Evolutionary conservation across 2,797 vertebrate genomes (phyloP), one percentile per base, ranked within the genome.

Genomic region (Catharus ustulatus): DNA sequence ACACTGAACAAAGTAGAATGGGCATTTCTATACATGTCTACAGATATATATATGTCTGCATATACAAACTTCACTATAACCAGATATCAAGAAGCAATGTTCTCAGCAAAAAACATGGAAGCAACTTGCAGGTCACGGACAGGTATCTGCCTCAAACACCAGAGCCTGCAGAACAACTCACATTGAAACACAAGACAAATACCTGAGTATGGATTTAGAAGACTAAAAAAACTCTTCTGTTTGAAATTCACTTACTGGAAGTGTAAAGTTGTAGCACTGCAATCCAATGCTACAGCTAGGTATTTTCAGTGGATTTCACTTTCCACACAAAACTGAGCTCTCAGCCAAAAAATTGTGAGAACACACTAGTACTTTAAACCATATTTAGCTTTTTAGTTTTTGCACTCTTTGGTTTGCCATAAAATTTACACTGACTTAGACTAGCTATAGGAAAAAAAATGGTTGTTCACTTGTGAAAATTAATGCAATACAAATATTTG

Each of bases 321-420:
- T 86, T 61, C 71, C 76, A 83, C 14, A 42, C 26, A 61, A 86
- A 86, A 84, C 3, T 30, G 38, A 91, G 42, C 34, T 74, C 57
- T 84, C 62, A 40, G 36, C 5, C n/a, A 84, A 88, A 83, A 74
- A 61, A 78, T 12, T 46, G 24, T 15, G 58, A 90, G 42, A 68
- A 61, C 4, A 55, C 8, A 58, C 24, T 78, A 74, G 23, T 22
- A 64, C 49, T 81, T 84, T 24, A 62, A 68, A 76, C 27, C 20
- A 55, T 79, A 90, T 95, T 92, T 64, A 73, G n/a, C 40, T 63
- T 45, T 52, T 55, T 49, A 62, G 22, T 23, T 71, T 57, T 57
- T 36, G n/a, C 16, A 55, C 8, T 15, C 34, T 36, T 42, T 17
- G 14, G 23, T 55, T 81, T 86, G 45, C 40, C 16, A 42, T 90